Base-by-base conservation (phyloP, 2,113 vertebrate genomes). In the Triplophysa dalaica region DNA sequence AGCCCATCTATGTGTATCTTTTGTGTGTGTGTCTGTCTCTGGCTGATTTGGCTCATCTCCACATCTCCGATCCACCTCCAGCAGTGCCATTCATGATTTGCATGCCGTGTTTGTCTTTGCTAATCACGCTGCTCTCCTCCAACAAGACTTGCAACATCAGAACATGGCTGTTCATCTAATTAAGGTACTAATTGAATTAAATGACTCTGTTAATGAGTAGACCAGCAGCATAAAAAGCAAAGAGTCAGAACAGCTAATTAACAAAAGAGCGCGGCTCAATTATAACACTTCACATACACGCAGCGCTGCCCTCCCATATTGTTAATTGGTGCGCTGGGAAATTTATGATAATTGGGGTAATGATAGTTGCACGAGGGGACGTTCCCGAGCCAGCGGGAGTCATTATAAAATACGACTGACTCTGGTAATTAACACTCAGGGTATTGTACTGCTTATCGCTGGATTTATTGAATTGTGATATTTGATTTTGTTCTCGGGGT, bases 121-220 rank as follows among this genome's bases (percentile, higher is more conserved):
- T 97, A 97, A 95, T 96, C 95, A 94, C 90, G 91, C 92, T 19
- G 82, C 82, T 85, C 90, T 86, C 90, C 92, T 89, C 90, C 92
- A 94, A 95, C 95, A 94, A 94, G 94, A 91, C 93, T 93, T 90
- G 88, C 89, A 91, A 94, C 93, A 91, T 93, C 90, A 93, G 93
- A 86, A 94, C 94, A 93, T 92, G 93, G 91, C 94, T 94, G 94
- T 95, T 94, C 93, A 91, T 94, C 95, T 98, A 98, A 98, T 97
- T 97, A 96, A 94, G 92, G 93, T 90, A 94, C 98, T 98, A 98
- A 99, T 98, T 98, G 96, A 99, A 99, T 98, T 97, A 98, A 98
- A 97, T 96, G 94, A 94, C 95, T 91, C 93, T 85, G 81, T 94
- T 98, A 98, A 98, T 96, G 95, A 97, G 96, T 94, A 95, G 94